Evolutionary conservation across 2,113 vertebrate genomes (phyloP), one percentile per base, ranked within the genome.

Genomic region (Passer montanus): DNA sequence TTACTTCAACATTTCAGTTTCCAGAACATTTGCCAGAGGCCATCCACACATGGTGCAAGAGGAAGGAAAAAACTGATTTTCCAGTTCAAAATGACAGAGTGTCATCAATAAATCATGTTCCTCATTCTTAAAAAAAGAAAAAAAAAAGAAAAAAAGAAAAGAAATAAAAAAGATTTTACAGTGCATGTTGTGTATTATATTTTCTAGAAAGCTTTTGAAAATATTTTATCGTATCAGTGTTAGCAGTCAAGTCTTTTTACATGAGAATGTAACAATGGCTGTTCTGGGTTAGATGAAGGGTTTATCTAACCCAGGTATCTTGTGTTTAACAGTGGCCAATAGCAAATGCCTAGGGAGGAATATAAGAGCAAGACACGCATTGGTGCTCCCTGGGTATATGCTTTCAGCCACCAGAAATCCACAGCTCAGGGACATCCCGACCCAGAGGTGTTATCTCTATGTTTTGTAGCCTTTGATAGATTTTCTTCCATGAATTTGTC

Each of bases 241-340:
- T 94, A 93, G 55, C 76, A 94, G 79, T 35, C 80, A 93, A 89
- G 59, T 76, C 63, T 87, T 89, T 95, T 96, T 78, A 87, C 68
- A 90, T 87, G 39, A 84, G 86, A 92, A 92, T 90, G 80, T 77
- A 94, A 62, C 68, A 63, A 31, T 0, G 3, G 59, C 79, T 81
- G 80, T 66, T 90, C 94, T 77, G 89, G 43, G 55, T 84, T 87
- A 89, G 86, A 84, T 43, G 93, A 90, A 81, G 64, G 73, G 13
- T 87, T 97, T 97, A 96, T 97, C 96, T 94, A 31, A 43, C 83
- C 47, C 83, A 41, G 52, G 72, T 93, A 96, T 97, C 94, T 96
- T 96, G 88, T 93, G 50, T 93, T 86, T 70, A 90, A 59, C 88
- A 47, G 68, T 64, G 80, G 76, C 91, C 94, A 92, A 67, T 39